Base-by-base conservation (phyloP, 2,888 invertebrate genomes). In the Isotomurus palustris region DNA sequence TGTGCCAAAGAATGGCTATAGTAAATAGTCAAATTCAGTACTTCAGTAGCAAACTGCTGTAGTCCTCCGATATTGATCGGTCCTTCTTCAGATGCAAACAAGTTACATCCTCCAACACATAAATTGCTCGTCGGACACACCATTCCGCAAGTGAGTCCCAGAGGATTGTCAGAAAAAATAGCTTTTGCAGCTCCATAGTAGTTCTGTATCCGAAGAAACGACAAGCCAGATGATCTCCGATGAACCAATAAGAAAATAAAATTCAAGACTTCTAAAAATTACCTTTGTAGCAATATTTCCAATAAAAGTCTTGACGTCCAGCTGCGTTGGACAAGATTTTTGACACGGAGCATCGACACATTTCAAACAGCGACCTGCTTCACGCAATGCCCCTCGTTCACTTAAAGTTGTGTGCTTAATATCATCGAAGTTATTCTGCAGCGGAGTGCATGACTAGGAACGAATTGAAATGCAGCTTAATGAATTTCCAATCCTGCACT, bases 21-120 rank as follows among this genome's bases (percentile, higher is more conserved):
- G 21, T 43, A 6, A 12, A 43, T 43, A 22, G 32, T 43, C 14
- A 43, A 43, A 43, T 14, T 22, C 43, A 25, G 75, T 75, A 90
- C 91, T 74, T 99, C 96, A 2, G 92, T 89, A 48, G 97, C 95
- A 76, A 89, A 99, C 73, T 99, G 97, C 76, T 99, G 99, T 32
- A 99, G 79, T 0, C 99, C 99, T 0, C 97, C 96, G 71, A 99
- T 99, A 74, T 99, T 99, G 71, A 99, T 99, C 0, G 96, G 87
- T 0, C 99, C 99, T 75, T 97, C 96, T 75, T 99, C 99, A 10
- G 87, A 84, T 0, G 95, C 97, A 73, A 91, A 87, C 10, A 99
- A 79, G 77, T 99, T 99, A 76, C 97, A 99, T 0, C 95, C 94
- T 0, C 97, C 97, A 0, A 96, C 96, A 75, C 97, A 99, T 1